Evolutionary conservation across 2,888 invertebrate genomes (phyloP).

Genomic region (Liodrosophila aerea): DNA sequence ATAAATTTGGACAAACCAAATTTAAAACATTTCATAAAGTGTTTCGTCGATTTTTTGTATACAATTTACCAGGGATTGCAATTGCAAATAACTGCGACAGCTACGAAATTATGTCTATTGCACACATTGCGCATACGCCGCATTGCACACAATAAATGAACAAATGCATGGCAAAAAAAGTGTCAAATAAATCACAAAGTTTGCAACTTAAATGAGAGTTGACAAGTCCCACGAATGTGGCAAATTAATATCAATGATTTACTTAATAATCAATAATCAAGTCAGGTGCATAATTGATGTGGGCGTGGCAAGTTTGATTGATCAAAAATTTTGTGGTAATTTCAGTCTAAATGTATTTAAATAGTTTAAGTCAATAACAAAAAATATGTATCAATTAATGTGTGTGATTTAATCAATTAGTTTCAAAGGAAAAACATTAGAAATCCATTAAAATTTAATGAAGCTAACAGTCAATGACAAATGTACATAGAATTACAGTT

Average conservation of each 20-base stretch:
- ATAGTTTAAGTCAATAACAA: too few relatives aligned
- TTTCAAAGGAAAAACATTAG: too few relatives aligned
- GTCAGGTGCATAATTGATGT: slow-evolving; percentile 41
- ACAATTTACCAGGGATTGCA: slow-evolving; percentile 15
- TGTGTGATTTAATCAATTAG: too few relatives aligned
- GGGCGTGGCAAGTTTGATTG: slow-evolving; percentile 17
- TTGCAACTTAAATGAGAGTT: slow-evolving; percentile 15
- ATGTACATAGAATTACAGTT: too few relatives aligned
- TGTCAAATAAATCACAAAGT: slow-evolving; percentile 34
- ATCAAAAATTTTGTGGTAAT: slow-evolving; percentile 1
- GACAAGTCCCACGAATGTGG: slow-evolving; percentile 23
- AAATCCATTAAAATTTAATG: too few relatives aligned
- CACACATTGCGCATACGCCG: slow-evolving; percentile 70
- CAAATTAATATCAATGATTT: slow-evolving; percentile 62
- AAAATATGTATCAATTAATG: too few relatives aligned
- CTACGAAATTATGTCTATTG: slow-evolving; percentile 57
- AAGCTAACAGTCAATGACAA: too few relatives aligned
- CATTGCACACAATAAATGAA: slow-evolving; percentile 59
- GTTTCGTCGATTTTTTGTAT: slow-evolving; percentile 39
- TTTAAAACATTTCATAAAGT: slow-evolving; percentile 66
- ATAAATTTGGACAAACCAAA: slow-evolving; percentile 56
- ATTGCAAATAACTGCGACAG: slow-evolving; percentile 57
- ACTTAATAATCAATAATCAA: slow-evolving; percentile 36
- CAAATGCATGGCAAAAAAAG: slow-evolving; percentile 34
- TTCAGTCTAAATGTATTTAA: too few relatives aligned